Percentiles rank a stretch among this genome's conserved stretches.
Conservation (phyloP, 2,113 vertebrate genomes). For the Bombycilla garrulus region DNA sequence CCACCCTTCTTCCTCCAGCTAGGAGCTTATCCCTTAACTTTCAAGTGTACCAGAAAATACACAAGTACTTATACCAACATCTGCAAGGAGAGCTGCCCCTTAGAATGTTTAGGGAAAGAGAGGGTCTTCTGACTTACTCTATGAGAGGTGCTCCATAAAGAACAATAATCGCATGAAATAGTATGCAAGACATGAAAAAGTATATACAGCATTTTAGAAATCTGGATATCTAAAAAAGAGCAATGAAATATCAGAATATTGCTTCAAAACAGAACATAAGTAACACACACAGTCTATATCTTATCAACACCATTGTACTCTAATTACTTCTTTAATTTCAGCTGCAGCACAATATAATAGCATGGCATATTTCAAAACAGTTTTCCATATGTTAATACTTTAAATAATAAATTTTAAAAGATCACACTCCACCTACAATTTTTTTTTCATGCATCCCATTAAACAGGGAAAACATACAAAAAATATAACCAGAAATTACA, state of each 20-base stretch:
- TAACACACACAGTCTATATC: not conserved
- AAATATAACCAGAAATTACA: not conserved
- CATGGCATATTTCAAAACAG: not conserved
- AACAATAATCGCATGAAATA: slow-evolving; percentile 89
- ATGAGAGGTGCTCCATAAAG: slow-evolving; percentile 93
- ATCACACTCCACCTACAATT: not conserved
- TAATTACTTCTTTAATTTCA: not conserved
- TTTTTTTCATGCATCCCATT: not conserved
- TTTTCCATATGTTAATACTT: not conserved
- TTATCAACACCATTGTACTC: not conserved
- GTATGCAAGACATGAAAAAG: slow-evolving; percentile 89
- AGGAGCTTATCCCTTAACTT: not conserved
- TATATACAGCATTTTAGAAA: slow-evolving; percentile 88
- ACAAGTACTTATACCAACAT: not conserved
- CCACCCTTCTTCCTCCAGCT: not conserved
- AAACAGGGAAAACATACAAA: not conserved
- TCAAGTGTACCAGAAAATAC: not conserved
- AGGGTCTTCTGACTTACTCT: slow-evolving; percentile 85
- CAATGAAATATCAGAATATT: slow-evolving; percentile 36
- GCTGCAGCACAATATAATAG: not conserved
- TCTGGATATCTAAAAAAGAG: slow-evolving; percentile 82
- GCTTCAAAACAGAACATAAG: not conserved
- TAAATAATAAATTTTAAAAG: not conserved
- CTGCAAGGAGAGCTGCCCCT: not conserved
- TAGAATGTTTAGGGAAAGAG: not conserved